Base-by-base conservation (phyloP, 2,888 invertebrate species). In the Pimpla rufipes region DNA sequence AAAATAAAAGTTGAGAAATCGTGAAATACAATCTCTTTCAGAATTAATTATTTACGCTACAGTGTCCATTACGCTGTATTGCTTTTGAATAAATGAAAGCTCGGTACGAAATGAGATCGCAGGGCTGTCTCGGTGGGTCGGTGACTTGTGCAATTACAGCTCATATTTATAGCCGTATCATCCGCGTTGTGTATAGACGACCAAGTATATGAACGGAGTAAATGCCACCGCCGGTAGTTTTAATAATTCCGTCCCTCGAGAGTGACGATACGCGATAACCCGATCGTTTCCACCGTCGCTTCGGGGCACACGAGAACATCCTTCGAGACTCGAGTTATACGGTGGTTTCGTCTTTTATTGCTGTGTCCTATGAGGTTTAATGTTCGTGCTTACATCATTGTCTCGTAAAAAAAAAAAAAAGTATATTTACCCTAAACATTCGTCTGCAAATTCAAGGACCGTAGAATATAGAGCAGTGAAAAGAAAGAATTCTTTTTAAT, bases 241-340 rank as follows among this genome's bases (percentile, higher is more conserved):
- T 37, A 40, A 23, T 67, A 57, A 57, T 57, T 40, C n/a, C 3
- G 40, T 71, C 71, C n/a, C 71, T 42, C 16, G 71, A 29, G 71
- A 57, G 57, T 57, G 23, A 42, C 16, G n/a, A 37, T 50, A 35
- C 35, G 11, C 47, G 10, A 70, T 55, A 42, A 71, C 4, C n/a
- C 6, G 55, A 23, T 57, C 55, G 57, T 40, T 71, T 57, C 4
- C 23, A 23, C 16, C 2, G 18, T 55, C 23, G 8, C 11, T 29
- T 5, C 8, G 42, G 40, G n/a, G 40, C 42, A 42, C 21, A 16
- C n/a, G n/a, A 55, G 40, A 23, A 23, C 42, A 23, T 40, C n/a
- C 16, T 10, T 5, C 42, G 2, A 5, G n/a, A 42, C 42, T 37
- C 8, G 16, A 62, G 16, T 37, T 10, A 18, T 62, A 62, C 8